Evolutionary conservation across 2,888 invertebrate genomes (phyloP).

Genomic region (Andrena fulva): DNA sequence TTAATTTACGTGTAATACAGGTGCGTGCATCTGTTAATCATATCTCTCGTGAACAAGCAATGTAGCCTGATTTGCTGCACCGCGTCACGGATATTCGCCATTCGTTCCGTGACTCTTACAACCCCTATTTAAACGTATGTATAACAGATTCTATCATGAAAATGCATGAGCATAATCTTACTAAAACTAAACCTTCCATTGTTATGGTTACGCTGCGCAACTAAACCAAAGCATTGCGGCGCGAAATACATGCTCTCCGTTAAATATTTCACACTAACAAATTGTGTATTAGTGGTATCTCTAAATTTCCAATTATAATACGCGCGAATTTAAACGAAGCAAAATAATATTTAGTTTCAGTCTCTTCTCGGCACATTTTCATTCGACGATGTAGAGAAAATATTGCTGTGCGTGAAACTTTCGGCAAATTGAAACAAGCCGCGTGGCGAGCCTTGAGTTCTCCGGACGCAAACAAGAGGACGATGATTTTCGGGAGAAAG

Average conservation of each 20-base stretch:
- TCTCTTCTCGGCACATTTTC: not conserved
- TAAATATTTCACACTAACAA: not conserved
- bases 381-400: not conserved
- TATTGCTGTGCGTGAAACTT: not conserved
- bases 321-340: not conserved
- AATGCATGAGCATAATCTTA: constrained; percentile 54
- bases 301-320: not conserved
- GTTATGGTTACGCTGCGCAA: constrained; percentile 1
- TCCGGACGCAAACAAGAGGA: constrained; percentile 48
- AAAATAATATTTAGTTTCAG: not conserved
- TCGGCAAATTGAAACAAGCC: constrained; percentile 42
- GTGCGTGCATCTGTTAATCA: constrained; percentile 51
- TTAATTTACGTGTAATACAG: constrained; percentile 44
- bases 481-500: constrained; percentile 61
- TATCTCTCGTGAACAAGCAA: constrained; percentile 50
- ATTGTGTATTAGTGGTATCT: not conserved
- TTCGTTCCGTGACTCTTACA: constrained; percentile 67
- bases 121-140: constrained; percentile 53
- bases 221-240: not conserved
- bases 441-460: constrained; percentile 41
- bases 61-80: constrained; percentile 59
- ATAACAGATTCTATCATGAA: constrained; percentile 57
- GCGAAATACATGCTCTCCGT: not conserved
- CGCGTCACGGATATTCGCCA: constrained; percentile 48
- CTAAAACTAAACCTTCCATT: constrained; percentile 34